A percentile compares a stretch with the other conserved stretches of the same genome.
Evolutionary conservation across 1,140 invertebrate genomes (phyloP).

Genomic region (Acyrthosiphon pisum): DNA sequence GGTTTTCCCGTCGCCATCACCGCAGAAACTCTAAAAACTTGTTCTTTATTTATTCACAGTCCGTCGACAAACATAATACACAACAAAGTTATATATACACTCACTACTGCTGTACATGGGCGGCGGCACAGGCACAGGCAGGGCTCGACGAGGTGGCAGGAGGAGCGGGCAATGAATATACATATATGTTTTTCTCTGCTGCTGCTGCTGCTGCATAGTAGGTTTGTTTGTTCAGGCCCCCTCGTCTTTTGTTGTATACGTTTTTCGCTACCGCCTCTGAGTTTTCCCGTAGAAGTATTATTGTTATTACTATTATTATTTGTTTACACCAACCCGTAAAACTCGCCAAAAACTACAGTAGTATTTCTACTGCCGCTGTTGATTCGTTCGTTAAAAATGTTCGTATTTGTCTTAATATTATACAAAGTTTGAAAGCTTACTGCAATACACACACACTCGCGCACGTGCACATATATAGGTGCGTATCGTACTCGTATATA

Average conservation of each 20-base stretch:
- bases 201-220: neutral
- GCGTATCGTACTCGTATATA: neutral
- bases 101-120: neutral
- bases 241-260: conserved; percentile 37
- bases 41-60: conserved; percentile 50
- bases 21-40: conserved; percentile 43
- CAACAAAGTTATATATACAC: conserved; percentile 34
- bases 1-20: neutral
- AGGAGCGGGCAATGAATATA: neutral
- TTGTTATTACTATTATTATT: conserved; percentile 50
- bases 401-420: conserved; percentile 46
- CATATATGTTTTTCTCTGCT: neutral
- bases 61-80: conserved; percentile 45
- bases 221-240: conserved; percentile 21
- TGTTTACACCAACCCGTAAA: conserved; percentile 49
- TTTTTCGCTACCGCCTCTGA: conserved; percentile 24
- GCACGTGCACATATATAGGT: too few species aligned
- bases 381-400: conserved; percentile 52
- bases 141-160: neutral
- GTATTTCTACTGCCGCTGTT: conserved; percentile 4
- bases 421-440: conserved; percentile 36
- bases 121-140: neutral
- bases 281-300: conserved; percentile 39
- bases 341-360: conserved; percentile 41
- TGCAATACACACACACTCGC: neutral